Conservation (phyloP, 2,888 invertebrate species). For the Leucania comma region DNA sequence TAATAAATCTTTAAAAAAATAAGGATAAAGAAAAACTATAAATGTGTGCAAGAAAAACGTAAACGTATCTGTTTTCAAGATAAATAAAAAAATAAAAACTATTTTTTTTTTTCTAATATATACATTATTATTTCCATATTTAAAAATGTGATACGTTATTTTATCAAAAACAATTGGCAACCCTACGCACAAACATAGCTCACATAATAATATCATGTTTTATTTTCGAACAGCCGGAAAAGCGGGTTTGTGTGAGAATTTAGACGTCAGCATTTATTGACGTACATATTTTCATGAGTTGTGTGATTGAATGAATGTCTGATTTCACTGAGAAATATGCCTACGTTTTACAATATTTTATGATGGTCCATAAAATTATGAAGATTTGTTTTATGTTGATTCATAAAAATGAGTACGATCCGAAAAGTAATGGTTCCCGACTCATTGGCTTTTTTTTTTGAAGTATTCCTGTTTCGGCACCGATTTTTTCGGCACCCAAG, state of each 20-base stretch:
- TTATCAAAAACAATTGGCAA: no score
- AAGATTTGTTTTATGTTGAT: not conserved
- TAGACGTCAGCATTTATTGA: conserved; percentile 6
- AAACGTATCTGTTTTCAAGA: no score
- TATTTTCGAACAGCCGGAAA: not conserved
- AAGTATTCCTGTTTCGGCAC: no score
- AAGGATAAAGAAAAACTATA: no score
- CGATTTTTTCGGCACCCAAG: no score
- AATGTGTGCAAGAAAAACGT: no score
- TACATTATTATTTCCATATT: no score
- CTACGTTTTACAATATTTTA: no score
- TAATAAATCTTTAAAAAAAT: no score
- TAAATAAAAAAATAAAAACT: no score
- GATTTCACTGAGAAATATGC: not conserved
- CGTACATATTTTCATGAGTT: not conserved
- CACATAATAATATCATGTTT: conserved; percentile 12
- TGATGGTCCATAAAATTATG: not conserved
- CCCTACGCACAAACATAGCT: conserved; percentile 11
- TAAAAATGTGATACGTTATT: no score
- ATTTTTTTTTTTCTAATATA: no score
- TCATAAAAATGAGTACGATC: not conserved
- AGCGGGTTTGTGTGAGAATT: not conserved
- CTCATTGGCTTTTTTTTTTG: not conserved
- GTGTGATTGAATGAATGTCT: not conserved
- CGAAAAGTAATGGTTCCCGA: not conserved